Evolutionary conservation across 2,888 invertebrate genomes (phyloP).

Genomic region (Plebejus argus): DNA sequence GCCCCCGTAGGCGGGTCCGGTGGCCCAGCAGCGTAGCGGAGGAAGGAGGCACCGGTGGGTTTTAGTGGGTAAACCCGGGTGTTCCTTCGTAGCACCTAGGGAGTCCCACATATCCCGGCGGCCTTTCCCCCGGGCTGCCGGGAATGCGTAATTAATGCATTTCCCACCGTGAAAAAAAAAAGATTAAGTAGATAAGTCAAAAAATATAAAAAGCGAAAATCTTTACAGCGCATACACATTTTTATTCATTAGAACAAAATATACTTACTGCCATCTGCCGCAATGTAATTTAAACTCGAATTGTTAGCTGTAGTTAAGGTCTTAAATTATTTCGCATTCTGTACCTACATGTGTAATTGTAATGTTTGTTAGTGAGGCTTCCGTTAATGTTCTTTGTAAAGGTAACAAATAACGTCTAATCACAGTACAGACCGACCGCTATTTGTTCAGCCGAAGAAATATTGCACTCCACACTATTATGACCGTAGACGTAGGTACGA

Average conservation of each 20-base stretch:
- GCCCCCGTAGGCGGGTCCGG: too few relatives aligned
- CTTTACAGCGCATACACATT: constrained; percentile 41
- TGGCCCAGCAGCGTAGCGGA: too few relatives aligned
- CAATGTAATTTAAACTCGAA: constrained; percentile 37
- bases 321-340: constrained; percentile 31
- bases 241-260: constrained; percentile 42
- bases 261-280: constrained; percentile 32
- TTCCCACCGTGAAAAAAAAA: too few relatives aligned
- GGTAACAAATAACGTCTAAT: constrained; percentile 77
- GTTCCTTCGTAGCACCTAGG: too few relatives aligned
- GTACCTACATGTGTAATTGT: constrained; percentile 37
- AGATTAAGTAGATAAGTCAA: constrained; percentile 30
- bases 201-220: constrained; percentile 36
- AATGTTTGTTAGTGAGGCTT: constrained; percentile 42
- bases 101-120: too few relatives aligned
- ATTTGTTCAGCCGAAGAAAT: constrained; percentile 74
- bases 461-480: constrained; percentile 62
- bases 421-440: constrained; percentile 76
- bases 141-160: too few relatives aligned
- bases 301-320: constrained; percentile 32
- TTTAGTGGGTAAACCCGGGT: too few relatives aligned
- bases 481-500: neutral
- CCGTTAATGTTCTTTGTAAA: constrained; percentile 76
- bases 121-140: too few relatives aligned
- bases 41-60: too few relatives aligned